Evolutionary conservation across 2,888 invertebrate genomes (phyloP), one percentile per base, ranked within the genome.

Genomic region (Bhutanitis thaidina): DNA sequence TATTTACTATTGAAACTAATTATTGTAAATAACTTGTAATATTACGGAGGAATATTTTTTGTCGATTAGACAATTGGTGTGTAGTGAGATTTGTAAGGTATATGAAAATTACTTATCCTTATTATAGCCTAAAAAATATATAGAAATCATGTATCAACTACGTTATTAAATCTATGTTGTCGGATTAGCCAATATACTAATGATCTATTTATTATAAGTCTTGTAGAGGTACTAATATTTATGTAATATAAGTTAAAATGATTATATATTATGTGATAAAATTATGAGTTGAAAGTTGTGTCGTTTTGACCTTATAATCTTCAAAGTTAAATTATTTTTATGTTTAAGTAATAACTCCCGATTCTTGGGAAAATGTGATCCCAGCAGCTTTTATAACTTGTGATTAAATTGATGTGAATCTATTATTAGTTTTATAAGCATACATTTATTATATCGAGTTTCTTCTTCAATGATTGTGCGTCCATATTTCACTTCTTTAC

Each of bases 31-130:
- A 49, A 15, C 30, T 38, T 43, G 2, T 43, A 43, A 38, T 43
- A 25, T 3, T 20, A 38, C 13, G 14, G 36, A 16, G 32, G 27
- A 7, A 14, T 32, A 43, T 49, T 32, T 46, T 39, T 43, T 49
- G 32, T 43, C 15, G 30, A 34, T 30, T 43, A 34, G 37, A 15
- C 35, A 12, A 51, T 37, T 34, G 12, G 27, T 52, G n/a, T 36
- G 43, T 52, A 52, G 52, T 57, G 55, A 54, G 57, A 53, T 57
- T 55, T 57, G 50, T 57, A 58, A 49, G 40, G 25, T 37, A 51
- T 48, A 54, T 38, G 43, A 55, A 44, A 51, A 54, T 41, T 36
- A 43, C 40, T 41, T 52, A 55, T 49, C 20, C 5, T 20, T 20
- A 20, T 53, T 56, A 43, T 46, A 50, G 39, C 43, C 20, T 58